These are phyloP conservation scores for Odontophorus gujanensis DNA, from an alignment of 2,113 vertebrate species.

Conservation along the genomic window DNA sequence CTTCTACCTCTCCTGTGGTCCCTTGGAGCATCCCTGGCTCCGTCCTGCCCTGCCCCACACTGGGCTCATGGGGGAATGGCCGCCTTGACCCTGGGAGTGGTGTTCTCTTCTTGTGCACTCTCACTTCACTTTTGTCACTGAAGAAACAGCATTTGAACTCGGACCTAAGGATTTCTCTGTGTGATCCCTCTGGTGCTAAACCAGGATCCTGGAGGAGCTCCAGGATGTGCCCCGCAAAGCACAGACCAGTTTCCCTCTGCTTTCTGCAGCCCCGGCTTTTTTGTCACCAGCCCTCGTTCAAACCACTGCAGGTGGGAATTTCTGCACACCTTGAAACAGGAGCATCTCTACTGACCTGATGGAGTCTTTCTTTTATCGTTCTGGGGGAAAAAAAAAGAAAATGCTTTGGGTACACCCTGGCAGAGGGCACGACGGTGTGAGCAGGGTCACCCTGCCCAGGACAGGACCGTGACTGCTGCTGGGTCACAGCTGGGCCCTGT, in stretches of 20 bases:
- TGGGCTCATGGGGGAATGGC: neutral
- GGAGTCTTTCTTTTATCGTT: neutral
- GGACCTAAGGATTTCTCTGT: neutral
- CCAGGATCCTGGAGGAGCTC: neutral
- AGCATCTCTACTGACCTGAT: neutral
- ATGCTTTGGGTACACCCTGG: neutral
- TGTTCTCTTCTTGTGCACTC: neutral
- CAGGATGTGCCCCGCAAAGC: neutral
- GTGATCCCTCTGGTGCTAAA: neutral
- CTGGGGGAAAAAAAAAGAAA: neutral
- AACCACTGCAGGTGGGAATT: neutral
- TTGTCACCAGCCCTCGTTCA: neutral
- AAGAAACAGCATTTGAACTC: conserved; percentile 19
- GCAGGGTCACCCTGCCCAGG: neutral
- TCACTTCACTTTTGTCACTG: neutral
- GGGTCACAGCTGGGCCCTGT: rapidly evolving
- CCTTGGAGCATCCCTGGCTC: neutral
- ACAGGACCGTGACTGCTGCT: neutral
- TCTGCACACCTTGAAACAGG: neutral
- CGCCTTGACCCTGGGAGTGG: neutral
- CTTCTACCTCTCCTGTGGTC: rapidly evolving
- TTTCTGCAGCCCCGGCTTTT: neutral
- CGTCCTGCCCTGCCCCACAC: neutral
- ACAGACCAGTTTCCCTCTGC: neutral
- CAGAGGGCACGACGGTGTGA: neutral